phyloP scores from a whole-genome alignment of 2,797 vertebrate species.

The Euthynnus affinis region DNA sequence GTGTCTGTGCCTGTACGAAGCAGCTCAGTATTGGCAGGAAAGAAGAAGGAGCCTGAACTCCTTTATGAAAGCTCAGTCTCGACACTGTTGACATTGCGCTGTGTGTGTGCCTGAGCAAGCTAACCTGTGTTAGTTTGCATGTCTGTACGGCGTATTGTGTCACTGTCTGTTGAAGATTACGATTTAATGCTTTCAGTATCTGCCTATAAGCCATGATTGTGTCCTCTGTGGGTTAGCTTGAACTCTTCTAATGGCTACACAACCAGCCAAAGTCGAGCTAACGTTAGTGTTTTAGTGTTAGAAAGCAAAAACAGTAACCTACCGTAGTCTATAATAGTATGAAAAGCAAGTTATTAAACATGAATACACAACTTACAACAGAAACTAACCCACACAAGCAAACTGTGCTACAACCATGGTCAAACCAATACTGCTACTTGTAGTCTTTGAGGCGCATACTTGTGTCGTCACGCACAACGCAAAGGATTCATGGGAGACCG shows the following conservation, averaged over 20 bases:
- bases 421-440: background rate
- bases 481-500: constrained; percentile 47
- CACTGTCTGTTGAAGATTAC: constrained; percentile 44
- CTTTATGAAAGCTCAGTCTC: background rate
- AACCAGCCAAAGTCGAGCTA: background rate
- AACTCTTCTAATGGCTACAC: background rate
- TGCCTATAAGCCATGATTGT: constrained; percentile 73
- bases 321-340: background rate
- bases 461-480: constrained; percentile 23
- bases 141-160: constrained; percentile 37
- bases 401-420: background rate
- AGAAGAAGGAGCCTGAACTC: background rate
- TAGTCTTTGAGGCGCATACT: constrained; percentile 18
- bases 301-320: background rate
- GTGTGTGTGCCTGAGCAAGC: constrained; percentile 22
- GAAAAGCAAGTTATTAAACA: background rate
- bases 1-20: constrained; percentile 13
- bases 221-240: constrained; percentile 26
- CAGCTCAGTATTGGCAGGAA: constrained; percentile 9
- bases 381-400: background rate
- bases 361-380: background rate
- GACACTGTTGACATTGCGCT: constrained; percentile 19
- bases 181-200: constrained; percentile 65
- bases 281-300: background rate
- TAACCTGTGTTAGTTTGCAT: constrained; percentile 44